Base-by-base conservation (phyloP, 2,888 invertebrate genomes). In the Cactoblastis cactorum region DNA sequence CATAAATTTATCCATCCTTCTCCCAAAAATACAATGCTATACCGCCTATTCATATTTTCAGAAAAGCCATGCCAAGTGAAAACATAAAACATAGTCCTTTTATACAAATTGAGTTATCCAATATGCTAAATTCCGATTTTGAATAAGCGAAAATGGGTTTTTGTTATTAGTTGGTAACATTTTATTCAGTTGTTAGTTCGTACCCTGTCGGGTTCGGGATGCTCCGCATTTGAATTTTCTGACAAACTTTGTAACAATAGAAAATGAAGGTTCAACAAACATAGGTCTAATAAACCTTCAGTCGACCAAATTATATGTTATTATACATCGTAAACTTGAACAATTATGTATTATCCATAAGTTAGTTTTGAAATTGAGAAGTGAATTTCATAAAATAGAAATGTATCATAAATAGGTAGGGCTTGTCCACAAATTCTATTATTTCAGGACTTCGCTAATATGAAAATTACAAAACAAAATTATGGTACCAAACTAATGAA, bases 251-350 rank as follows among this genome's bases (percentile, higher is more conserved):
- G 17, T 9, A 37, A 37, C 37, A 37, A 37, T 37, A 37, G 37
- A 37, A 37, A 35, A 15, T 35, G 35, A 35, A 37, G 37, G 17
- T 37, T 37, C 14, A 37, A 37, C 37, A 37, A 37, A 37, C 37
- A 37, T 8, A 15, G 17, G 14, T 37, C 37, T 9, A 37, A 8
- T 4, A 17, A 17, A 12, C 34, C 17, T 17, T 37, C 17, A 37
- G 37, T 17, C 37, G 17, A 28, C 28, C 37, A 17, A 15, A 28
- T 28, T 28, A 37, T 17, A n/a, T n/a, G n/a, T n/a, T n/a, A 15
- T 4, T 37, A 2, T 17, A 37, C 17, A 33, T n/a, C 1, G 12
- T 33, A 33, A 33, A 12, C 33, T 8, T 28, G 9, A 1, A 28
- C 9, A 6, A 1, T n/a, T n/a, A n/a, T n/a, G n/a, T n/a, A n/a